Base-by-base conservation (phyloP, 2,888 invertebrate genomes). In the Scaptomyza tumidula region DNA sequence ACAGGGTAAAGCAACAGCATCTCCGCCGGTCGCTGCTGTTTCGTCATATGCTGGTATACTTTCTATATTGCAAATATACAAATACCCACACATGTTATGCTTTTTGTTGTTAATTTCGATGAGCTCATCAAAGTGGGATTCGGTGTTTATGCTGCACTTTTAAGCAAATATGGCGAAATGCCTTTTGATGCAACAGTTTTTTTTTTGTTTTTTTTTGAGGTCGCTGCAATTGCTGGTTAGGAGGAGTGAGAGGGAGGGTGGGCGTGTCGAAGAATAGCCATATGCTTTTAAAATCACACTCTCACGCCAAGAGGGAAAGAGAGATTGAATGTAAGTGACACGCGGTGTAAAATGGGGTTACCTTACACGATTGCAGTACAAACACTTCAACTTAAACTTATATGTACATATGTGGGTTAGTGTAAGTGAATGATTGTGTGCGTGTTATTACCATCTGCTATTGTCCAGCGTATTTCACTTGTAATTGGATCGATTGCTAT, bases 401-500 rank as follows among this genome's bases (percentile, higher is more conserved):
- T 33, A 27, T 53, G 10, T 48, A n/a, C 1, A 29, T 24, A 9
- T 37, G 33, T 11, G 24, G 3, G 39, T 44, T 24, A 61, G 35
- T 55, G 46, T 37, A 14, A 43, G 58, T 46, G 37, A 19, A 24
- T 48, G 35, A 65, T 24, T 50, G 29, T 59, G 39, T 41, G 64
- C 52, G 45, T 44, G 57, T 92, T 89, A 73, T 93, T 94, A 96
- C 96, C 97, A 93, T 99, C 98, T 93, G 96, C 96, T 71, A 98
- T 94, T 88, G 95, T 96, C 99, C 99, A 99, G 86, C 96, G 94
- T 82, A 97, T 94, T 88, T 95, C 94, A 65, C 99, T 99, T 58
- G 97, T 95, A 77, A 94, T 93, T 79, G 96, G 96, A 89, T 97
- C 96, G 50, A 99, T 94, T n/a, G 98, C 98, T 78, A 96, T 95